Conservation (phyloP, 2,888 invertebrate genomes). For the Athrips mouffetella region DNA sequence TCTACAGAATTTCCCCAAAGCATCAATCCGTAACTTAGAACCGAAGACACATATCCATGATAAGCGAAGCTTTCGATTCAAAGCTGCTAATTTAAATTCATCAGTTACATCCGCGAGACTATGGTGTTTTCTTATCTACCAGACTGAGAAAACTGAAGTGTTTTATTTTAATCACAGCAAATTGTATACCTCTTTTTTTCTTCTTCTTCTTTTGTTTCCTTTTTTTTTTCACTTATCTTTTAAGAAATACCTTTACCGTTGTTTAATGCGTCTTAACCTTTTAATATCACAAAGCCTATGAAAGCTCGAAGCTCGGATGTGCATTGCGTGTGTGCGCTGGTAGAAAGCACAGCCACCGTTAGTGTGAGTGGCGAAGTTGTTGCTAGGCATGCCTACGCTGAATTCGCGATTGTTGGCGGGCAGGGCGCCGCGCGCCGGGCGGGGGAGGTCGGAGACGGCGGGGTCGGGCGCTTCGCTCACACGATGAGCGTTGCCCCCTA, state of each 20-base stretch:
- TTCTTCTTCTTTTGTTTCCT: too few species aligned
- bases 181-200: too few species aligned
- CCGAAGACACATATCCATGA: too few species aligned
- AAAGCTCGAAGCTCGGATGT: slow-evolving; percentile 47
- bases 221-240: slow-evolving; percentile 20
- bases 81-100: neutral
- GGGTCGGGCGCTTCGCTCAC: slow-evolving; percentile 66
- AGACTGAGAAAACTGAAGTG: neutral
- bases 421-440: slow-evolving; percentile 30
- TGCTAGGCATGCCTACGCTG: slow-evolving; percentile 62
- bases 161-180: neutral
- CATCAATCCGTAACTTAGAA: too few species aligned
- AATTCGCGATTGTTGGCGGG: slow-evolving; percentile 68
- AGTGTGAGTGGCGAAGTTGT: slow-evolving; percentile 59
- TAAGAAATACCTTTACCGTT: slow-evolving; percentile 13
- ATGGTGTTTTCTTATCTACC: too few species aligned
- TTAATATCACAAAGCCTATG: slow-evolving; percentile 49
- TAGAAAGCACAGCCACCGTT: slow-evolving; percentile 55
- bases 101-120: too few species aligned
- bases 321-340: slow-evolving; percentile 43
- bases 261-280: slow-evolving; percentile 24
- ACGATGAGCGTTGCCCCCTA: slow-evolving; percentile 75
- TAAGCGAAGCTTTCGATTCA: neutral
- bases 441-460: neutral
- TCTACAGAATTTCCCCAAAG: too few species aligned